Base-by-base conservation (phyloP, 2,797 vertebrate genomes). In the Darevskia nairensis region DNA sequence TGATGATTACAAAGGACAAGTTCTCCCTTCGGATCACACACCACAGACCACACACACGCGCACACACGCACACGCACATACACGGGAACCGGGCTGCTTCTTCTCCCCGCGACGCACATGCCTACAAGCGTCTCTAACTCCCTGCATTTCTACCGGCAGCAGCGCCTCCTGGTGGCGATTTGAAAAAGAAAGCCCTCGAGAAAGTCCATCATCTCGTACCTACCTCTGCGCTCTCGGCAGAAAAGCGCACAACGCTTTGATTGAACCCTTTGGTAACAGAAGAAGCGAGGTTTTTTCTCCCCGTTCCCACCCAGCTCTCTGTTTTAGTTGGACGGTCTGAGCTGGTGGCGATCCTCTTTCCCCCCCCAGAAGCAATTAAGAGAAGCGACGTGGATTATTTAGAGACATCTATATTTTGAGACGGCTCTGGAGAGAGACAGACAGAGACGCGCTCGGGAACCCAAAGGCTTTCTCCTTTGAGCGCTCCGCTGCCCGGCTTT, bases 401-500 rank as follows among this genome's bases (percentile, higher is more conserved):
- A 55, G 50, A 55, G 50, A 55, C 1, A 55, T 55, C 50, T 55
- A 55, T 55, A 55, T 55, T 64, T 64, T 64, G 23, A 64, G 61
- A 64, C 11, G 69, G 69, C 68, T 69, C 68, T 29, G 68, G 69
- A 5, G n/a, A 35, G 35, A 55, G 50, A 10, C n/a, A 32, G 69
- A 72, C 1, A 55, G 50, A 50, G 41, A 0, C 76, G 27, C 44
- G 76, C 44, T 78, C 46, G 27, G 27, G 76, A 50, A 15, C 55
- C 19, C 59, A 8, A 3, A 80, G 8, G 32, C 19, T 39, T 35
- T 23, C 1, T 92, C 80, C 85, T 86, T 85, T 11, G 44, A n/a
- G 32, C 23, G 21, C 90, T 89, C 77, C 88, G 76, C 11, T n/a
- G 90, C 91, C 92, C 91, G 71, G 80, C 93, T 94, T 94, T 90